A percentile compares a stretch with the other conserved stretches of the same genome.
These are phyloP conservation scores for Pachydiplax longipennis DNA, from an alignment of 2,888 invertebrate genomes.

Conservation along the genomic window DNA sequence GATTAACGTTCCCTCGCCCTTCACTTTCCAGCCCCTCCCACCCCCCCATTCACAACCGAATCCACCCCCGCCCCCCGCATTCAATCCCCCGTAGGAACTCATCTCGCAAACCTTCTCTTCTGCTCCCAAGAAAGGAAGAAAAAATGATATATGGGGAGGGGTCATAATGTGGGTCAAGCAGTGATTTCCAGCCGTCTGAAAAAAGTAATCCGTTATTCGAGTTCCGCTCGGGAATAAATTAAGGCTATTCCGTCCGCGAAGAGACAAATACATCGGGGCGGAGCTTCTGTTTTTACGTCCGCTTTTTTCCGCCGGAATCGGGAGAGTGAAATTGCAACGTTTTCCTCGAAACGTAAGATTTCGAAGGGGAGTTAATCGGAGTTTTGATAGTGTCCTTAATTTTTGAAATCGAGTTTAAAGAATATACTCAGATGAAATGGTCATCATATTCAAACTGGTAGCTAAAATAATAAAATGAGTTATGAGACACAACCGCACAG, in stretches of 20 bases:
- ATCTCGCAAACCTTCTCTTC: neutral
- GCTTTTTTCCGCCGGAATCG: neutral
- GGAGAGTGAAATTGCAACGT: neutral
- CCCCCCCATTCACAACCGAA: neutral
- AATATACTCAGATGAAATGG: too few relatives aligned
- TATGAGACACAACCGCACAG: too few relatives aligned
- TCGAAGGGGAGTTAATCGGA: neutral
- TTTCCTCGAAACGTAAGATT: neutral
- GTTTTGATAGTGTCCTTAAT: too few relatives aligned
- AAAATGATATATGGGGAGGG: neutral
- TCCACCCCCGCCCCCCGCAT: neutral
- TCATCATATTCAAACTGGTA: too few relatives aligned
- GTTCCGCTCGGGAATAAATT: neutral
- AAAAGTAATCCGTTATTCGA: neutral
- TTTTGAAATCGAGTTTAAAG: neutral
- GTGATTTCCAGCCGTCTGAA: neutral
- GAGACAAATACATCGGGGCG: neutral
- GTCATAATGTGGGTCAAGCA: slow-evolving; percentile 7
- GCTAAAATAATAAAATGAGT: too few relatives aligned
- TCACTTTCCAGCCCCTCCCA: neutral
- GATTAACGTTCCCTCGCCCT: neutral
- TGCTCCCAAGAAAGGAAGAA: neutral
- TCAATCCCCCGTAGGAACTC: neutral
- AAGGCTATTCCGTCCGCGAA: neutral
- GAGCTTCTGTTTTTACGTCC: neutral